Evolutionary conservation across 2,888 invertebrate species (phyloP).

Genomic region (Machimus rusticus): DNA sequence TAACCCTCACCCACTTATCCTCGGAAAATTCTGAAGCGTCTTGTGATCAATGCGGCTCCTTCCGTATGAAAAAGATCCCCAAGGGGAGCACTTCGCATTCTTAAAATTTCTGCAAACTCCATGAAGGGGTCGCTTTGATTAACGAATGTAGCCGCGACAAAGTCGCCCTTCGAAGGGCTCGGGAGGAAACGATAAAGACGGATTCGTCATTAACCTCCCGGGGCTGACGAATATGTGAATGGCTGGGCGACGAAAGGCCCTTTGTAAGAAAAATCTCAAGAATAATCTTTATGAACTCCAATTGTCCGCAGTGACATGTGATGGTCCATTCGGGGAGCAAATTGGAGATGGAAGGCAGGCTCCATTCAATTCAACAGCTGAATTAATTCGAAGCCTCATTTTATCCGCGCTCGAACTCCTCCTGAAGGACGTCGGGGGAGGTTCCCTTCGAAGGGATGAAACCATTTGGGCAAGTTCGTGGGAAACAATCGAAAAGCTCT

Average conservation of each 20-base stretch:
- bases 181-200: not conserved
- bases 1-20: not conserved
- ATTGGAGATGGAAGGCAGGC: not conserved
- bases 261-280: not conserved
- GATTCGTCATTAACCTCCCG: not conserved
- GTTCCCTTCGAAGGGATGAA: not conserved
- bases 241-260: not conserved
- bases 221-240: not conserved
- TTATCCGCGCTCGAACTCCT: not conserved
- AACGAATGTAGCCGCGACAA: not conserved
- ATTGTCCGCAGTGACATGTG: not conserved
- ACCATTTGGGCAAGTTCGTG: not conserved
- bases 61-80: not conserved
- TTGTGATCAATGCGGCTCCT: not conserved
- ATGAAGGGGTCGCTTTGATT: not conserved
- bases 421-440: not conserved
- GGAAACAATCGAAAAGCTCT: not conserved
- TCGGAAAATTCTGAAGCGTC: not conserved
- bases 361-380: not conserved
- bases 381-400: not conserved
- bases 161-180: not conserved
- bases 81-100: not conserved
- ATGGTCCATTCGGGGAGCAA: not conserved
- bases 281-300: not conserved
- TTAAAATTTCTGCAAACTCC: not conserved